phyloP scores from a whole-genome alignment of 2,113 vertebrate species.

The Polypterus senegalus region DNA sequence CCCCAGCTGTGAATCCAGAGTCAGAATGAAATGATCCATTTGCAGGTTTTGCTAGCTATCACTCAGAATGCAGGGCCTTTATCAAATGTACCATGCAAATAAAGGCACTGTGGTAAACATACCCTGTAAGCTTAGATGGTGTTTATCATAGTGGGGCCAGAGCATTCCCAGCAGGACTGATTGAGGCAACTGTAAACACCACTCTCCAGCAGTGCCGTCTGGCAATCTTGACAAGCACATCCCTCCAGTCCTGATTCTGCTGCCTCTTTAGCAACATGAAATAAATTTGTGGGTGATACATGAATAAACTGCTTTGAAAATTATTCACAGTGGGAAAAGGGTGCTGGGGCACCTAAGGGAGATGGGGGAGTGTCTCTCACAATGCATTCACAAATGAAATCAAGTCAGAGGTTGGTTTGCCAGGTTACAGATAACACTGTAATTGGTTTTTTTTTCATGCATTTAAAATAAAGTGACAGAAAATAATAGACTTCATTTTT shows the following conservation, averaged over 20 bases:
- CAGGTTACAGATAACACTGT: too few species aligned
- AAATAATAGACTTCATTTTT: too few species aligned
- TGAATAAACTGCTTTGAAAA: conserved; percentile 4
- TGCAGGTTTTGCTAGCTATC: conserved; percentile 2
- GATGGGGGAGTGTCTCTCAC: too few species aligned
- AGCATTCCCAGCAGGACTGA: not conserved
- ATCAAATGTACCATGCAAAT: not conserved
- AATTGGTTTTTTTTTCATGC: too few species aligned
- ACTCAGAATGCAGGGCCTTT: not conserved
- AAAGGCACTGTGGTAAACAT: not conserved
- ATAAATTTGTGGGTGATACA: conserved; percentile 13
- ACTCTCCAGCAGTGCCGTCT: not conserved
- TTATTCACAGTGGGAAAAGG: too few species aligned
- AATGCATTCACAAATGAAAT: too few species aligned
- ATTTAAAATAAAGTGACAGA: too few species aligned
- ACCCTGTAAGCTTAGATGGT: not conserved
- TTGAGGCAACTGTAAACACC: not conserved
- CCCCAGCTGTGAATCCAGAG: not conserved
- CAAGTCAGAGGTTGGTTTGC: too few species aligned
- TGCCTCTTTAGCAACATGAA: not conserved
- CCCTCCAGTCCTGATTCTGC: not conserved
- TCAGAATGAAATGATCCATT: not conserved
- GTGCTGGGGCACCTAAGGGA: too few species aligned
- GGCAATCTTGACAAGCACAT: not conserved
- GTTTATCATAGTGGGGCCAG: not conserved